Base-by-base conservation (phyloP, 2,113 vertebrate genomes). In the Cheirogaleus medius region DNA sequence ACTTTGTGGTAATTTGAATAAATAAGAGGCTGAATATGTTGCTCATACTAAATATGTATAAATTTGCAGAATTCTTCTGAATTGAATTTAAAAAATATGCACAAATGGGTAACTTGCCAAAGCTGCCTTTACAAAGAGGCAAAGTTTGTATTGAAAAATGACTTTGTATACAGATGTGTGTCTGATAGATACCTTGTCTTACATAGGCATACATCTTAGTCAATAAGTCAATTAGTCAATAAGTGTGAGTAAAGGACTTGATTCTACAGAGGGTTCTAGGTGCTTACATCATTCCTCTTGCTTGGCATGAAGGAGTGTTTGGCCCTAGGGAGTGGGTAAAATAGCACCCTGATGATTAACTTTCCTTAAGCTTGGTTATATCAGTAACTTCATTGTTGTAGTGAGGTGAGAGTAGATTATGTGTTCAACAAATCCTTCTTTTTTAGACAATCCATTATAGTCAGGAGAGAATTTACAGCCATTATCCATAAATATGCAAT, bases 1-100 rank as follows among this genome's bases (percentile, higher is more conserved):
- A 34, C n/a, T 63, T 95, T 80, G 60, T 91, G 73, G 12, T 91
- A 84, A 97, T 92, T 91, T 69, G n/a, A 93, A 34, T 88, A 89
- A 97, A 78, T 90, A 90, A 95, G 64, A 94, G 52, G 34, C 47
- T 95, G 39, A 90, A n/a, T 87, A 68, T 92, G 37, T 80, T 94
- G 49, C 27, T 95, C n/a, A 66, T 60, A 92, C 34, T 82, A 63
- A 90, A 92, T 82, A 82, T 94, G 68, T 44, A 58, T 60, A 83
- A 63, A 81, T 87, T 64, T 93, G 5, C 64, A 81, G 27, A 64
- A 58, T 90, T 96, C 29, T 96, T 81, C 44, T 52, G 47, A 94
- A 60, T 39, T 91, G 37, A 91, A 81, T 84, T 87, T 95, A 60
- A 96, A 96, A 93, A 91, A 87, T 56, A 86, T 78, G 29, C 42